Percentiles rank a stretch among this genome's conserved stretches.
phyloP scores from a whole-genome alignment of 2,888 invertebrate species.

The Prosopocoilus inquinatus region DNA sequence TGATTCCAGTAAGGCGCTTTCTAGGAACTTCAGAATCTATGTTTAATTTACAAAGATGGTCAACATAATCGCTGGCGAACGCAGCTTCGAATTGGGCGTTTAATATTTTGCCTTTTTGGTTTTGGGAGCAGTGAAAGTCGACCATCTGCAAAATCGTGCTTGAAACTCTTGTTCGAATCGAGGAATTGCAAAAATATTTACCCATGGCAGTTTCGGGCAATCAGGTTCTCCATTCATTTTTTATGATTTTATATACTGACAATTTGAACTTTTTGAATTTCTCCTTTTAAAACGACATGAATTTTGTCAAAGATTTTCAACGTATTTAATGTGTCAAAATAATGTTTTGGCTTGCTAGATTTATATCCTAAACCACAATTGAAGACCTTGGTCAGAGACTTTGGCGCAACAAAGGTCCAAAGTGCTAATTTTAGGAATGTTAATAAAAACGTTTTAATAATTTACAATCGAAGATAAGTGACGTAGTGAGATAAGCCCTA shows the following conservation, averaged over 20 bases:
- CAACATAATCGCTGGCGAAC: slow-evolving; percentile 52
- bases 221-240: slow-evolving; percentile 9
- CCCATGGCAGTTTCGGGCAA: slow-evolving; percentile 46
- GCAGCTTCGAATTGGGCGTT: slow-evolving; percentile 55
- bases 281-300: neutral
- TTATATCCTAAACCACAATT: no score
- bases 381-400: no score
- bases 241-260: neutral
- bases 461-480: no score
- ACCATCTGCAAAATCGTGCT: slow-evolving; percentile 38
- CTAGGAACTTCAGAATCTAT: slow-evolving; percentile 50
- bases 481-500: no score
- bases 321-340: no score
- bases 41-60: slow-evolving; percentile 53
- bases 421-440: no score
- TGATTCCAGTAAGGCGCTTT: slow-evolving; percentile 56
- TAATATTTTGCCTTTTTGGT: slow-evolving; percentile 44
- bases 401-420: no score
- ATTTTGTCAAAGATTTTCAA: neutral
- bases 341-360: no score
- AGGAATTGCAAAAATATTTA: slow-evolving; percentile 12
- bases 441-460: no score
- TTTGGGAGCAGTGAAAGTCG: slow-evolving; percentile 42
- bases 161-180: slow-evolving; percentile 4
- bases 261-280: neutral